These are phyloP conservation scores for Danionella dracula DNA, from an alignment of 2,797 vertebrate genomes.

Conservation along the genomic window DNA sequence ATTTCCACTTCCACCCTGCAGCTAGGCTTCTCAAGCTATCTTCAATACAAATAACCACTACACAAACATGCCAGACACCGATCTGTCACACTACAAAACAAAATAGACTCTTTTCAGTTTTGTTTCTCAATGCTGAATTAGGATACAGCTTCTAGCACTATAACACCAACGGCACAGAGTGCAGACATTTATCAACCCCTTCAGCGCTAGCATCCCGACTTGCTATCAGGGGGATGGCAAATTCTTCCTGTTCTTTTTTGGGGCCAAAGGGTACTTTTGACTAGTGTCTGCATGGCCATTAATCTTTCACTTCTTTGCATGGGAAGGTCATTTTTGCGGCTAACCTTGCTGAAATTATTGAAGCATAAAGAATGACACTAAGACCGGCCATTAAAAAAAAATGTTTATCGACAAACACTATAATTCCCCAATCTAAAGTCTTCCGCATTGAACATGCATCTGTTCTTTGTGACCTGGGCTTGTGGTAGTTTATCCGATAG, in stretches of 20 bases:
- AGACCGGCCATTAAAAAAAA: conserved; percentile 33
- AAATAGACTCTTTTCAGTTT: not conserved
- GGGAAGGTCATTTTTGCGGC: not conserved
- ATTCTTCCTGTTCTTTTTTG: not conserved
- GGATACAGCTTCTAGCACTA: not conserved
- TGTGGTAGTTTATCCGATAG: too few relatives aligned
- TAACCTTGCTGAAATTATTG: conserved; percentile 24
- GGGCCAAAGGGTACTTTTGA: conserved; percentile 25
- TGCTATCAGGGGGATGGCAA: conserved; percentile 1
- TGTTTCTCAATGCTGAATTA: not conserved
- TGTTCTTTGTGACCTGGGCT: too few relatives aligned
- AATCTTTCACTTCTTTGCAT: not conserved
- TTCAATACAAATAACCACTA: not conserved
- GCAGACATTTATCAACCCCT: not conserved
- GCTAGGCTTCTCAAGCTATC: conserved; percentile 5
- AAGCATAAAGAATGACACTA: not conserved
- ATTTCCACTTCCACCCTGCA: not conserved
- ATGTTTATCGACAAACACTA: too few relatives aligned
- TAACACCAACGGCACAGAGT: too few relatives aligned
- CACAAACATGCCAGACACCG: conserved; percentile 8
- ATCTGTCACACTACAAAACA: conserved; percentile 7
- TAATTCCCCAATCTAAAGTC: not conserved
- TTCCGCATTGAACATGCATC: too few relatives aligned
- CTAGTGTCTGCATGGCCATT: not conserved
- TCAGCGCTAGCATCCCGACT: not conserved